Conservation (phyloP, 2,113 vertebrate genomes). For the Elgaria multicarinata region DNA sequence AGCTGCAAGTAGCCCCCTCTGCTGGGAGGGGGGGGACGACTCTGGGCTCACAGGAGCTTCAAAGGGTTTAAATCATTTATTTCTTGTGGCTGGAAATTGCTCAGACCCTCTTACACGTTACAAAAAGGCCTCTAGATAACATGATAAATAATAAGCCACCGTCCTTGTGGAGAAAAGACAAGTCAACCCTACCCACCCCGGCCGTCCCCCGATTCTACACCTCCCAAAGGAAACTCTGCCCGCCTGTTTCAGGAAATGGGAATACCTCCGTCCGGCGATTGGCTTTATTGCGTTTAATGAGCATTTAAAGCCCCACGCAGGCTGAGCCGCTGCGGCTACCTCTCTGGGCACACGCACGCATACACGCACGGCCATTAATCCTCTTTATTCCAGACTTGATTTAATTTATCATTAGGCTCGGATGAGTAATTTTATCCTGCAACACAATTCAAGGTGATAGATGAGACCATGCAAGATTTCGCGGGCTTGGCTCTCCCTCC, state of each 20-base stretch:
- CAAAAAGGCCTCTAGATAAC: not conserved
- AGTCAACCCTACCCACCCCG: not conserved
- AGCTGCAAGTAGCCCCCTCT: not conserved
- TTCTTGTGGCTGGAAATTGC: not conserved
- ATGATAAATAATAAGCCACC: not conserved
- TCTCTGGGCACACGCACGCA: conserved; percentile 25
- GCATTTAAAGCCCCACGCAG: conserved; percentile 29
- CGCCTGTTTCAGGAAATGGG: not conserved
- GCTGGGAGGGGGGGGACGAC: too few relatives aligned
- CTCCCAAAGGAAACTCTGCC: not conserved
- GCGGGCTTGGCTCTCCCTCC: conserved; percentile 18
- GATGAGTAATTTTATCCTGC: conserved; percentile 74
- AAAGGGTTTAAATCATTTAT: not conserved
- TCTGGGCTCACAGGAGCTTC: not conserved
- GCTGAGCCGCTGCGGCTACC: conserved; percentile 29
- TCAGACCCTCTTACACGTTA: not conserved
- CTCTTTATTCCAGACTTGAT: conserved; percentile 62
- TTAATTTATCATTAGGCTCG: conserved; percentile 74
- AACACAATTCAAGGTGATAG: conserved; percentile 70
- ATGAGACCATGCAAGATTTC: conserved; percentile 56
- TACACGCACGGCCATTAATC: conserved; percentile 67
- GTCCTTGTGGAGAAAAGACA: not conserved
- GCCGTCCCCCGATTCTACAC: not conserved
- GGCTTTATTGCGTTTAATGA: conserved; percentile 31
- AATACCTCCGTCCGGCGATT: not conserved